A percentile compares a stretch with the other conserved stretches of the same genome.
Evolutionary conservation across 2,113 vertebrate genomes (phyloP).

Genomic region (Malurus alboscapulatus): DNA sequence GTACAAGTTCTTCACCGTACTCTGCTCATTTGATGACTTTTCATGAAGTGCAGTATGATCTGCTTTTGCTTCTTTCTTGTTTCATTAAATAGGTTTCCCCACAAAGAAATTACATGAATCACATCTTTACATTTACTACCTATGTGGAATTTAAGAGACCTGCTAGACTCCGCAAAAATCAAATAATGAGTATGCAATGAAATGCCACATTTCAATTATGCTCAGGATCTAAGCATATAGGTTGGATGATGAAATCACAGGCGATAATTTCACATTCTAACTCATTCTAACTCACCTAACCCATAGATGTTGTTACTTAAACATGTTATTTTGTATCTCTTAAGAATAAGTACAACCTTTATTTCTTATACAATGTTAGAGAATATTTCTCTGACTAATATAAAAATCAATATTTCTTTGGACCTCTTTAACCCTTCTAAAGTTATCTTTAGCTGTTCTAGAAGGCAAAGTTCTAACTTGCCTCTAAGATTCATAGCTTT

Average conservation of each 20-base stretch:
- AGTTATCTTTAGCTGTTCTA: not conserved
- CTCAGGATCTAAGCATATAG: not conserved
- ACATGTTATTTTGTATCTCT: not conserved
- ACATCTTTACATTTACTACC: not conserved
- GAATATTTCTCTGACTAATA: not conserved
- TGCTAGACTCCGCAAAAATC: not conserved
- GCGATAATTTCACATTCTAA: not conserved
- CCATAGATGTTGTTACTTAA: not conserved
- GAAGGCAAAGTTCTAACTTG: not conserved
- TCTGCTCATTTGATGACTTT: not conserved
- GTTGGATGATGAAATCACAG: not conserved
- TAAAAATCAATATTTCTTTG: not conserved
- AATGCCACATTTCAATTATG: not conserved
- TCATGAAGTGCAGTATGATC: not conserved
- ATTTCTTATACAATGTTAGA: not conserved
- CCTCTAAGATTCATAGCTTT: not conserved
- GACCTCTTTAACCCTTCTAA: not conserved
- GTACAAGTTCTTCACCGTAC: not conserved
- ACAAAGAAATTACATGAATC: not conserved
- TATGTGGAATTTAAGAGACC: not conserved
- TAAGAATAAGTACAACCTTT: not conserved
- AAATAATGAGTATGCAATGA: not conserved
- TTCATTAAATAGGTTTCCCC: not conserved
- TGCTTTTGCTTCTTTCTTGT: not conserved
- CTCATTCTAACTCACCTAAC: not conserved